Evolutionary conservation across 2,113 vertebrate species (phyloP), one percentile per base, ranked within the genome.

Genomic region (Tupaia chinensis): DNA sequence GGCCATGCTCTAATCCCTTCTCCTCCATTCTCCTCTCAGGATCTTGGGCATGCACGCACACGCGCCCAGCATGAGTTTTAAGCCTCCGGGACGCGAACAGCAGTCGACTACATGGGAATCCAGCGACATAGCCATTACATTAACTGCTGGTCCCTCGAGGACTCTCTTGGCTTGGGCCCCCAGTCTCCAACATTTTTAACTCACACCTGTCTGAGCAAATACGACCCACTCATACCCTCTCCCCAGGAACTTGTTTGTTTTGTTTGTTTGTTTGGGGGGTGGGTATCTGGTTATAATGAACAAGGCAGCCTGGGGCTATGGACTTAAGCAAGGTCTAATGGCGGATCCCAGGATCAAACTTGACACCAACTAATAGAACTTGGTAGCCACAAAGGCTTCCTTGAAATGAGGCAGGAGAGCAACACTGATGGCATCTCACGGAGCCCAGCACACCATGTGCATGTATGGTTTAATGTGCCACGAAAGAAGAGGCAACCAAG

Each of bases 261-360:
- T 56, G n/a, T 32, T 91, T 25, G 25, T 53, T 56, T 58, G 25
- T 17, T 60, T 77, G 2, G 13, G 4, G 29, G 73, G 34, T 53
- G 19, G 16, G 16, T 77, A 69, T 10, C 25, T 93, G 73, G 79
- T 73, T 53, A 23, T 56, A 77, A 89, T 72, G 68, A 22, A 97
- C 93, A 93, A 29, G 74, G 65, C 25, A 91, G 92, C 5, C 86
- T 86, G 17, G 58, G 34, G 83, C 19, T 65, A 32, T 20, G 44
- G 23, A 66, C 22, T 79, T 68, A 65, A 94, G 66, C 79, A 95
- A 95, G 65, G 85, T 44, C 68, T 78, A 87, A 25, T 58, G 27
- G 72, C 78, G 2, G 9, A 92, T 32, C 61, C 23, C 61, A 58
- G 91, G 66, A 76, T 79, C 68, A 93, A 91, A 79, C 23, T 54